These are phyloP conservation scores for Phaedon cochleariae DNA, from an alignment of 2,888 invertebrate species.

Conservation along the genomic window DNA sequence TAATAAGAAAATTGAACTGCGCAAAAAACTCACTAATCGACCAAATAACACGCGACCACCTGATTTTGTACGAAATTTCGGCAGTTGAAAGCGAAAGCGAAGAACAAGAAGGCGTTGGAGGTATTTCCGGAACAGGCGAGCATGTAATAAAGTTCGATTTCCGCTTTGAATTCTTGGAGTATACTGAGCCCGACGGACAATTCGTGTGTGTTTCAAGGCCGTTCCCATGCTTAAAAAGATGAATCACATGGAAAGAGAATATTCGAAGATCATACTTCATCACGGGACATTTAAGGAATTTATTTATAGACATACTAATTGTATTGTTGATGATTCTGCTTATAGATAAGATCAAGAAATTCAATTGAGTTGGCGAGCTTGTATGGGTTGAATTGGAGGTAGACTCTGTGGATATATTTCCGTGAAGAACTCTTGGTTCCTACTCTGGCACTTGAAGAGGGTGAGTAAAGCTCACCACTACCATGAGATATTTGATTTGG, in stretches of 20 bases:
- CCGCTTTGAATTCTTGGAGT: constrained; percentile 43
- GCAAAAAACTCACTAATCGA: background rate
- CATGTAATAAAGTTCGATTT: constrained; percentile 38
- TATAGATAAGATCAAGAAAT: constrained; percentile 4
- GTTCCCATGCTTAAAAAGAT: constrained; percentile 39
- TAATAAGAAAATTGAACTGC: background rate
- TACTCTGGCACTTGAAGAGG: too few species aligned
- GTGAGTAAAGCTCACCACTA: too few species aligned
- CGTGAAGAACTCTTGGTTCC: too few species aligned
- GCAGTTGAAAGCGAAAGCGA: constrained; percentile 30
- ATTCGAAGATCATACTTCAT: constrained; percentile 19
- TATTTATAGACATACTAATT: constrained; percentile 4
- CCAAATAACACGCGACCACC: constrained; percentile 1
- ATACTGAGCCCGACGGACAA: constrained; percentile 21
- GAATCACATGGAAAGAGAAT: constrained; percentile 32
- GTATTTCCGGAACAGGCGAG: constrained; percentile 41
- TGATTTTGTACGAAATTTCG: constrained; percentile 7
- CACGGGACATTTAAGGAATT: background rate
- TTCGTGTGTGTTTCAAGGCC: constrained; percentile 35
- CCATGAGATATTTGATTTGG: too few species aligned
- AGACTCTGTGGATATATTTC: too few species aligned
- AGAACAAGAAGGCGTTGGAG: constrained; percentile 24
- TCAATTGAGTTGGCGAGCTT: too few species aligned
- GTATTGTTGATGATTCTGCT: constrained; percentile 1
- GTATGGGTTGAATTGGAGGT: too few species aligned